Base-by-base conservation (phyloP, 1,140 invertebrate species). In the Sinonovacula constricta region DNA sequence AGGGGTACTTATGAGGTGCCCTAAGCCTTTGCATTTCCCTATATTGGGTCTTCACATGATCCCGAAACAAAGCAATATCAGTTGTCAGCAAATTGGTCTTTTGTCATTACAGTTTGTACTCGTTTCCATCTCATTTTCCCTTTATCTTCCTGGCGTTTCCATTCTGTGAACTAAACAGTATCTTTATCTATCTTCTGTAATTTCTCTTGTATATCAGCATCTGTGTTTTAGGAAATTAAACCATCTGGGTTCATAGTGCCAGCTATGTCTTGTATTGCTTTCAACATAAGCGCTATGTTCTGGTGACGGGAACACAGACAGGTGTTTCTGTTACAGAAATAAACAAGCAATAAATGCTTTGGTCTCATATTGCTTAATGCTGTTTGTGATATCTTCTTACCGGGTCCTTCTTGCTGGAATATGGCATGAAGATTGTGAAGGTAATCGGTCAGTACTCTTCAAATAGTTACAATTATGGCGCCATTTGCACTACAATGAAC, bases 241-340 rank as follows among this genome's bases (percentile, higher is more conserved):
- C 18, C 7, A 56, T 79, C 76, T 15, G 67, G 67, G 28, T 65
- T 79, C 24, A 53, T 45, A 22, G 45, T 62, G 14, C 54, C 49
- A 5, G 26, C 49, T 2, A 65, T 22, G 2, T 57, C 30, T 59
- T 63, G 63, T 1, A 81, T 45, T 15, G 57, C 14, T 36, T 53
- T 69, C 5, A 81, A 12, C 26, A 70, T 76, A 2, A 77, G 34
- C 4, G 67, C 72, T 54, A 76, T 60, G 49, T 71, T 77, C 54
- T 81, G 79, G 33, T 81, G 71, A 1, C 30, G 18, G 26, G 51
- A 51, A 57, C 79, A 81, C 12, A 76, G 30, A 36, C 79, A 81
- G 2, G 72, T 70, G 15, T 65, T 69, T 30, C 67, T 59, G 33
- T 26, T 33, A 49, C 62, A 60, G 31, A 62, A 80, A 14, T 56